Conservation (phyloP, 2,888 invertebrate genomes). For the Agrenia bidenticulata region DNA sequence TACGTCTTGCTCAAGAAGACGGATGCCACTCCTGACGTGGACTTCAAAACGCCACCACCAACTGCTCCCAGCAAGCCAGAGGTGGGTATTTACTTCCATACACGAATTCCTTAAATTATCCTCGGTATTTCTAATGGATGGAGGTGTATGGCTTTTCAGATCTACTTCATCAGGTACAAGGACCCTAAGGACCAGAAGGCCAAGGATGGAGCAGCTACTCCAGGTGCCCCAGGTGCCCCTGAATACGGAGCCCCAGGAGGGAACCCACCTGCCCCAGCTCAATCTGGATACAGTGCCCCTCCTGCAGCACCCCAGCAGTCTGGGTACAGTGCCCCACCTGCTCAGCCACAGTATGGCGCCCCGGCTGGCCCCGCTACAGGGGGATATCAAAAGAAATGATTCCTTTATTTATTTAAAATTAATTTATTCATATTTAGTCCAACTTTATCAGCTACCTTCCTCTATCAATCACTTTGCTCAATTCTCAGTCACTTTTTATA, state of each 20-base stretch:
- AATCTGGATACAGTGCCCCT: neutral
- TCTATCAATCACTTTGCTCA: too few relatives aligned
- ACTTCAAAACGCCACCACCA: slow-evolving; percentile 22
- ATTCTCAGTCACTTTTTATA: too few relatives aligned
- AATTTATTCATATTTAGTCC: too few relatives aligned
- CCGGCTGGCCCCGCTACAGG: neutral
- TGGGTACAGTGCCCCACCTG: neutral
- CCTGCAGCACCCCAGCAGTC: neutral
- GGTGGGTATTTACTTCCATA: slow-evolving; percentile 6
- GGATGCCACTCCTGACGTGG: slow-evolving; percentile 22
- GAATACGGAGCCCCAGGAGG: neutral
- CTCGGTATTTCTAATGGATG: too few relatives aligned
- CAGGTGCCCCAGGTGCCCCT: neutral
- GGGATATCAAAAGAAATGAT: slow-evolving; percentile 1
- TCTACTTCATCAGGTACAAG: slow-evolving; percentile 28
- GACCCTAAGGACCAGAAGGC: slow-evolving; percentile 9
- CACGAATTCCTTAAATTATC: neutral
- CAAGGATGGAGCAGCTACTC: neutral
- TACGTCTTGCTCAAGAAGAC: slow-evolving; percentile 34
- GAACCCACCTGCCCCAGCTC: neutral
- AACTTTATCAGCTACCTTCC: too few relatives aligned
- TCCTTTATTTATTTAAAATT: too few relatives aligned
- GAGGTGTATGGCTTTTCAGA: slow-evolving; percentile 14
- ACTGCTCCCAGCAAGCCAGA: slow-evolving; percentile 29
- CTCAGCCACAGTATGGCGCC: slow-evolving; percentile 1